Base-by-base conservation (phyloP, 2,113 vertebrate species). In the Pyxicephalus adspersus region DNA sequence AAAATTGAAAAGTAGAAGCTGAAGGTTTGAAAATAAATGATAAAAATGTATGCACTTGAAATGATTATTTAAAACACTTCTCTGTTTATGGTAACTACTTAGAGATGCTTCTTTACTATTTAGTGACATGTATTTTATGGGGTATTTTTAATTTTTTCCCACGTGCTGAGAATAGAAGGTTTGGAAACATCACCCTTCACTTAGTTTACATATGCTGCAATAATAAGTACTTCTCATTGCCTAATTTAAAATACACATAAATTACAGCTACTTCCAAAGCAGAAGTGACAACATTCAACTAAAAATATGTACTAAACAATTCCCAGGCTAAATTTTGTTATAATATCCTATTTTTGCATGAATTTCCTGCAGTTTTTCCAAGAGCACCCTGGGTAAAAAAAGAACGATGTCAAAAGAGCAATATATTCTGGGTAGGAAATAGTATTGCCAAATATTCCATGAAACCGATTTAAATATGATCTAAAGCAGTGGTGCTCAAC, bases 211-310 rank as follows among this genome's bases (percentile, higher is more conserved):
- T 67, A 2, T 23, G 20, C 25, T 65, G 20, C 54, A 77, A 64
- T 26, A 65, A 22, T 28, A 20, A 45, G 45, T 65, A 26, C 26
- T 51, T 51, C 1, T 50, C 25, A 25, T 19, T 22, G 73, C 29
- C 73, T 50, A 72, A 63, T 26, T 65, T 19, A 28, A 38, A 52
- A 64, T 76, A 54, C 18, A 55, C 61, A 54, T 19, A 71, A 26
- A 76, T 28, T 63, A 31, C 34, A 51, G 31, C 52, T 60, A 31
- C 28, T 38, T 74, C 13, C 60, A 75, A 11, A 76, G 38, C n/a
- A 63, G 16, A 64, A 64, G 54, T 64, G 38, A 76, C 17, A 23
- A 28, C 23, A 51, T 64, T 18, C 5, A 38, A 76, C 22, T 76
- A n/a, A 26, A n/a, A 63, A 64, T 64, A 38, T 9, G 9, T 3